Evolutionary conservation across 2,797 vertebrate species (phyloP).

Genomic region (Pangasius djambal): DNA sequence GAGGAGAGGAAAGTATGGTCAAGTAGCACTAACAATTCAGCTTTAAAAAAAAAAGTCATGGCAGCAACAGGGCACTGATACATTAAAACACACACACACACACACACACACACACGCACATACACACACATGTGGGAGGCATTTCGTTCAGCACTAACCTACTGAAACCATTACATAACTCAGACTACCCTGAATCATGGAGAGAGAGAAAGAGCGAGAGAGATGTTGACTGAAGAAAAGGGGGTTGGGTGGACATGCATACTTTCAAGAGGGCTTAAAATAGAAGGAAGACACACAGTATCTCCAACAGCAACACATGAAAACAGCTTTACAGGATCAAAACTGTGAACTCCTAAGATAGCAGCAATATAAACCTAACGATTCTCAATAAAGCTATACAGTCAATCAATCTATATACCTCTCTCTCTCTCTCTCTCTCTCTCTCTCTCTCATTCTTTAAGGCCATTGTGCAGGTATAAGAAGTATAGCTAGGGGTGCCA

Average conservation of each 20-base stretch:
- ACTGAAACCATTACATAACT: conserved; percentile 58
- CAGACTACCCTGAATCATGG: conserved; percentile 39
- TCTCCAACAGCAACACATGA: conserved; percentile 38
- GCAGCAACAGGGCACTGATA: conserved; percentile 25
- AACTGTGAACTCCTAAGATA: conserved; percentile 35
- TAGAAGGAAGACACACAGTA: conserved; percentile 46
- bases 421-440: not conserved
- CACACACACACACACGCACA: not conserved
- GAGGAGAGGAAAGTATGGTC: not conserved
- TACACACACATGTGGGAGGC: conserved; percentile 37
- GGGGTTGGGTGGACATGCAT: conserved; percentile 37
- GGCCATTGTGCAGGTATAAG: not conserved
- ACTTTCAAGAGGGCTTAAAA: conserved; percentile 49
- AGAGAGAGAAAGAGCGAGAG: conserved; percentile 23
- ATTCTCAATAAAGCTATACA: not conserved
- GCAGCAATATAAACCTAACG: not conserved
- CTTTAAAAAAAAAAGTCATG: conserved; percentile 17
- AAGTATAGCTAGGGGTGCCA: not conserved
- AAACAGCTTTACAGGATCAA: conserved; percentile 24
- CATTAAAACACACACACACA: conserved; percentile 20
- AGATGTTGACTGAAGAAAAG: conserved; percentile 37
- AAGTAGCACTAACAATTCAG: conserved; percentile 21
- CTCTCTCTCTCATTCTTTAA: not conserved
- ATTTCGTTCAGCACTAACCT: conserved; percentile 50
- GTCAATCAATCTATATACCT: not conserved